Evolutionary conservation across 2,113 vertebrate genomes (phyloP).

Genomic region (Colaptes auratus): DNA sequence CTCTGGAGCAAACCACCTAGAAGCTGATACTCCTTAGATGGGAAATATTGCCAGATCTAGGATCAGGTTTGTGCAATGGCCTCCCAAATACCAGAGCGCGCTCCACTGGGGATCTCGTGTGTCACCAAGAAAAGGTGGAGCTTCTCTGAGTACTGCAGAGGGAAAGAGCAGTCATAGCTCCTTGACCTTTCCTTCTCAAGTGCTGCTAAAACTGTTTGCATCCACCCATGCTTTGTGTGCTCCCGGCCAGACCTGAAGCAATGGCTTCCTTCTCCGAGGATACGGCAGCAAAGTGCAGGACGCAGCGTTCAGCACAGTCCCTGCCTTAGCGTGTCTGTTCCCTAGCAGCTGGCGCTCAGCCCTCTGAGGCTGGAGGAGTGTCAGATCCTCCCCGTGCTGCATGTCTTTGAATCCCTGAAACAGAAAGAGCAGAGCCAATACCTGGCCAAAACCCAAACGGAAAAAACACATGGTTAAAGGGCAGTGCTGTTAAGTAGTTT

Average conservation of each 20-base stretch:
- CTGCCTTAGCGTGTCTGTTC: not conserved
- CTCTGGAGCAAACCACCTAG: not conserved
- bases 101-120: not conserved
- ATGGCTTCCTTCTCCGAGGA: not conserved
- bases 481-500: not conserved
- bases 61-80: not conserved
- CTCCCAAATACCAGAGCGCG: not conserved
- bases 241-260: not conserved
- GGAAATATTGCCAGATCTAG: not conserved
- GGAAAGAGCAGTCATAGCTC: not conserved
- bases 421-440: not conserved
- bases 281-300: not conserved
- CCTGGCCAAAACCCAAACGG: conserved; percentile 49
- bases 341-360: conserved; percentile 11
- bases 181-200: not conserved
- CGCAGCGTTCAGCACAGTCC: not conserved
- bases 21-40: not conserved
- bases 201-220: not conserved
- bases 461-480: conserved; percentile 6
- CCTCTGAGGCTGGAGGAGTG: conserved; percentile 16
- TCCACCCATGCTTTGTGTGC: not conserved
- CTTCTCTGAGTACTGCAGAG: not conserved
- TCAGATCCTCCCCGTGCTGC: not conserved
- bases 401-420: not conserved
- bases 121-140: not conserved